A percentile compares a stretch with the other conserved stretches of the same genome.
phyloP scores from a whole-genome alignment of 1,140 invertebrate genomes.

The Drosophila burlai region DNA sequence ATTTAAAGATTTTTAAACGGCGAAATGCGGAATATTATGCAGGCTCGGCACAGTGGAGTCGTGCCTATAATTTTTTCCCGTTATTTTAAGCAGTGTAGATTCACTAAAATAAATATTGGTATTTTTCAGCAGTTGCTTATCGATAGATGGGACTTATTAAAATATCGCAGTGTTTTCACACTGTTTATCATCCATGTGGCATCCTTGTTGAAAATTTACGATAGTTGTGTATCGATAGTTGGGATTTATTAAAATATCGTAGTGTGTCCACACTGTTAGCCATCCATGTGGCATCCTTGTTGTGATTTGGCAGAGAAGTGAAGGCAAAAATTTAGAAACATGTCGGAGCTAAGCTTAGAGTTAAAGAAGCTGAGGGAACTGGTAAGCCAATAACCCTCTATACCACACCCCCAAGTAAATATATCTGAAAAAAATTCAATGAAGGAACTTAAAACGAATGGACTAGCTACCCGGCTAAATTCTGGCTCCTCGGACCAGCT shows the following conservation, averaged over 20 bases:
- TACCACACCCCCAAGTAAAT: neutral
- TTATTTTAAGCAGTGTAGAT: neutral
- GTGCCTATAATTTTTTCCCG: no score
- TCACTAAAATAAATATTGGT: neutral
- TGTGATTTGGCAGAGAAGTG: constrained; percentile 18
- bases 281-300: constrained; percentile 42
- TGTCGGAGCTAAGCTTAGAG: constrained; percentile 30
- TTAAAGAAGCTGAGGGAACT: constrained; percentile 31
- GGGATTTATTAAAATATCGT: neutral
- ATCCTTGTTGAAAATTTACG: constrained; percentile 5
- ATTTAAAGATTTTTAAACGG: no score
- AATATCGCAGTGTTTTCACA: neutral
- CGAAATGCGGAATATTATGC: no score
- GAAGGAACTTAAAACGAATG: constrained; percentile 22
- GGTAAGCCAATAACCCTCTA: neutral
- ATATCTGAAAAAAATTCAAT: neutral
- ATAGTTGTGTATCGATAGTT: neutral
- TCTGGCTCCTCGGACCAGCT: constrained; percentile 6
- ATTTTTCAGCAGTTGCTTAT: neutral
- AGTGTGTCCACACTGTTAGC: neutral
- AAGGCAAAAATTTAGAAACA: constrained; percentile 17
- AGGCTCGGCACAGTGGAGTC: no score
- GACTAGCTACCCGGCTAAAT: constrained; percentile 22
- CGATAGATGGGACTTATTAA: neutral
- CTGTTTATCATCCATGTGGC: constrained; percentile 32